Conservation (phyloP, 2,888 invertebrate genomes). For the Norana najaformis region DNA sequence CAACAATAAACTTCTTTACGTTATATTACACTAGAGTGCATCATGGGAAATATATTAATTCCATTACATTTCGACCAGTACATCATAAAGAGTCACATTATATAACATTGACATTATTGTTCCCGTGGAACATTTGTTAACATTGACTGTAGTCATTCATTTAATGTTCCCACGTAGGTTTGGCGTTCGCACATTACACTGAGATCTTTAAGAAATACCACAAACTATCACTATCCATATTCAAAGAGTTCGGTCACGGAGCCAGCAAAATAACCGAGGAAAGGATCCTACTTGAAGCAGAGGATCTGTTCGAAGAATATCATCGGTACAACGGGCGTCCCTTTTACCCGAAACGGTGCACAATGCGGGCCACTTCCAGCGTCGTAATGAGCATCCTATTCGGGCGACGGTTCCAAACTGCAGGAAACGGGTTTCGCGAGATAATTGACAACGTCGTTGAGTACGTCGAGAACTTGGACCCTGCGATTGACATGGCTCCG, state of each 20-base stretch:
- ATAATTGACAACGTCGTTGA: not conserved
- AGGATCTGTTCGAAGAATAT: not conserved
- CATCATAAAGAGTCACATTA: no score
- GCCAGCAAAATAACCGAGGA: slow-evolving; percentile 27
- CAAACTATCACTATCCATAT: slow-evolving; percentile 26
- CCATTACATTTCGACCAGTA: not conserved
- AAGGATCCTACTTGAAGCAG: slow-evolving; percentile 27
- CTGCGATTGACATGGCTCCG: not conserved
- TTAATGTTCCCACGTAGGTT: not conserved
- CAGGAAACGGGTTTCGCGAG: not conserved
- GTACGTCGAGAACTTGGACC: not conserved
- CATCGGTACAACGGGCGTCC: not conserved
- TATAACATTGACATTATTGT: no score
- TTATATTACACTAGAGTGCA: no score
- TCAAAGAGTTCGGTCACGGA: slow-evolving; percentile 35
- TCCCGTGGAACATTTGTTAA: no score
- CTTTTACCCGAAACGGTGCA: not conserved
- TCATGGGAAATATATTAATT: not conserved
- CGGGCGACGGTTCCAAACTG: not conserved
- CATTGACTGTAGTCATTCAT: not conserved
- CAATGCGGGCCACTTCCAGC: not conserved
- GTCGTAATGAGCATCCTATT: slow-evolving; percentile 19
- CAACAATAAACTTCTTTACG: no score
- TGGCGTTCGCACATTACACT: slow-evolving; percentile 20
- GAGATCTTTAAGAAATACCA: slow-evolving; percentile 33